Evolutionary conservation across 2,888 invertebrate species (phyloP), one percentile per base, ranked within the genome.

Genomic region (Cantharis lateralis): DNA sequence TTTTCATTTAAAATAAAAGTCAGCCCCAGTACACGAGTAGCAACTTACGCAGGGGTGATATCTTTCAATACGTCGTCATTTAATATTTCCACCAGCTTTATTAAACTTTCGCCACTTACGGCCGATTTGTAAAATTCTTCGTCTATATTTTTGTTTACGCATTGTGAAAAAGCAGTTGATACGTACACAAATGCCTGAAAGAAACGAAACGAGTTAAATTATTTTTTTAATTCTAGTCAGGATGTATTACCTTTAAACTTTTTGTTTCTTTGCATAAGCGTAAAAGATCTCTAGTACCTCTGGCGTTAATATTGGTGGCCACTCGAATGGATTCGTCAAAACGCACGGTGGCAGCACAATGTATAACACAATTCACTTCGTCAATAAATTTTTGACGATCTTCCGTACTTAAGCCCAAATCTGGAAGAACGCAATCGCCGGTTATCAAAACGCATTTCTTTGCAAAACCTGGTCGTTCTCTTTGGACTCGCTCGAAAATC

Each of bases 231-330:
- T 18, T 15, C 10, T 48, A 11, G 62, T 64, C 10, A n/a, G 4
- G 11, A 7, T 7, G 2, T n/a, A n/a, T n/a, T n/a, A 92, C 92
- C 88, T 91, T 91, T 28, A 94, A 87, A 28, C 91, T 89, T 69
- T 89, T 89, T 89, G 94, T 93, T 70, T 84, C 80, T 69, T 76
- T 82, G 0, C 89, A 90, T 4, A 91, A 82, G 0, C 80, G 77
- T 24, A 91, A 81, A 80, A 90, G 85, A 75, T 91, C 90, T 48
- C 88, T 81, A 0, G 90, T 89, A 0, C 90, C 91, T 2, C 89
- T 79, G 0, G 91, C 89, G 79, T 91, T 91, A 73, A 90, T 89
- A 16, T 86, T 83, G 0, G 89, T 89, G 0, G 91, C 90, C 0
- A 87, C 86, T 66, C 88, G 88, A 11, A 91, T 76, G 0, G 89